Evolutionary conservation across 2,888 invertebrate genomes (phyloP), one percentile per base, ranked within the genome.

Genomic region (Himalopsyche kuldschensis): DNA sequence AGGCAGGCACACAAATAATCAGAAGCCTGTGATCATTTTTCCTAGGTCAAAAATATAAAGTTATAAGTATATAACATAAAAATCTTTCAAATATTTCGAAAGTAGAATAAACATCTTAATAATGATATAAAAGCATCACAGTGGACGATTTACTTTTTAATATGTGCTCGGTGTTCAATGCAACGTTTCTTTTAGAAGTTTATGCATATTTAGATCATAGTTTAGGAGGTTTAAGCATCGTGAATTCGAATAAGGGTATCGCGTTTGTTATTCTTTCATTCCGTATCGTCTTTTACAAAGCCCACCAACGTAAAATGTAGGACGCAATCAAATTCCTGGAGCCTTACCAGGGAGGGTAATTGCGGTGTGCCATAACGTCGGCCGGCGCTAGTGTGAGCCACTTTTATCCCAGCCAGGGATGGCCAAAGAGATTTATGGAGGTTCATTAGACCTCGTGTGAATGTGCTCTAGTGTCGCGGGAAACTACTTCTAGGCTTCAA

Each of bases 351-450:
- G 76, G 20, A 41, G 76, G 76, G 76, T 76, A 76, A 76, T 76
- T 76, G 76, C 76, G 76, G 76, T 76, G 76, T 41, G 76, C 35
- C 76, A 41, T 41, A 76, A 76, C 32, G 41, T 76, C 76, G 32
- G 76, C 76, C 24, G 69, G 30, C 69, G 69, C 69, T 41, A 35
- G 76, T 32, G 76, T 35, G 35, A 76, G 76, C 41, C 76, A 76
- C 76, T 76, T 76, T 69, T 82, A 47, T 69, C 47, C 82, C 63
- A 69, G 48, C 31, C 69, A 63, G 79, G 81, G 83, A 83, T 79
- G 82, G 69, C 55, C 84, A 24, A 46, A 48, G 80, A 84, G 84
- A 84, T 84, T 84, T 84, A 84, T 84, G 82, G 46, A n/a, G 79
- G 75, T 82, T 84, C 84, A 84, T 84, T 84, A 84, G 80, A 82